Percentiles rank a stretch among this genome's conserved stretches.
Conservation (phyloP, 2,797 vertebrate species). For the Phoebastria nigripes region DNA sequence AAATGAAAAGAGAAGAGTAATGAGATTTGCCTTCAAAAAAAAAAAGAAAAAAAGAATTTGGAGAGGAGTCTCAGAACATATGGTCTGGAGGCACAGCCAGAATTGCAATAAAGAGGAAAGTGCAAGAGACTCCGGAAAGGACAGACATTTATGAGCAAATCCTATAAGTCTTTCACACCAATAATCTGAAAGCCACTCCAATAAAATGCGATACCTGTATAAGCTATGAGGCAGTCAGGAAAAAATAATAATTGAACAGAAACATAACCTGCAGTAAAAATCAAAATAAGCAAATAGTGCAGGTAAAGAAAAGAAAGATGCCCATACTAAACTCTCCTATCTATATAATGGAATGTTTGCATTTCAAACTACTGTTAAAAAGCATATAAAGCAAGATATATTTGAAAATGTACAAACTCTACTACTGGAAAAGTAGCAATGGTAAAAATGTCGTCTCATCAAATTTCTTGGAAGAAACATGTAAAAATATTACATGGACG, state of each 20-base stretch:
- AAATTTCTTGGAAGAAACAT: not conserved
- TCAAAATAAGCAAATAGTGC: not conserved
- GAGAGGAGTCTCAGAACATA: not conserved
- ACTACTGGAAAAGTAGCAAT: not conserved
- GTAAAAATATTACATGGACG: not conserved
- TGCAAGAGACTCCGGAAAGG: not conserved
- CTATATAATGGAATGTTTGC: not conserved
- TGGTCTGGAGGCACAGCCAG: not conserved
- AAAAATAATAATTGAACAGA: not conserved
- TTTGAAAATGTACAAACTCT: not conserved
- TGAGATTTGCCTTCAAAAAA: not conserved
- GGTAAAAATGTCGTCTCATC: not conserved
- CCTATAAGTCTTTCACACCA: constrained; percentile 25
- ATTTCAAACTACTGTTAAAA: not conserved
- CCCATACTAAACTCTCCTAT: not conserved
- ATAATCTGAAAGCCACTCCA: constrained; percentile 28
- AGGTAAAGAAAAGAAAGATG: not conserved
- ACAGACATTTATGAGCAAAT: constrained; percentile 41
- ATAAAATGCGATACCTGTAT: constrained; percentile 30
- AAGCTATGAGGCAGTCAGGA: not conserved
- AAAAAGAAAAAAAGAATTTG: not conserved
- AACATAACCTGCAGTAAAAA: not conserved
- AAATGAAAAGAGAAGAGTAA: not conserved
- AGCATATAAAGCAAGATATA: not conserved
- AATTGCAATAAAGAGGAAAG: constrained; percentile 16